Evolutionary conservation across 2,888 invertebrate genomes (phyloP).

Genomic region (Morpho helenor): DNA sequence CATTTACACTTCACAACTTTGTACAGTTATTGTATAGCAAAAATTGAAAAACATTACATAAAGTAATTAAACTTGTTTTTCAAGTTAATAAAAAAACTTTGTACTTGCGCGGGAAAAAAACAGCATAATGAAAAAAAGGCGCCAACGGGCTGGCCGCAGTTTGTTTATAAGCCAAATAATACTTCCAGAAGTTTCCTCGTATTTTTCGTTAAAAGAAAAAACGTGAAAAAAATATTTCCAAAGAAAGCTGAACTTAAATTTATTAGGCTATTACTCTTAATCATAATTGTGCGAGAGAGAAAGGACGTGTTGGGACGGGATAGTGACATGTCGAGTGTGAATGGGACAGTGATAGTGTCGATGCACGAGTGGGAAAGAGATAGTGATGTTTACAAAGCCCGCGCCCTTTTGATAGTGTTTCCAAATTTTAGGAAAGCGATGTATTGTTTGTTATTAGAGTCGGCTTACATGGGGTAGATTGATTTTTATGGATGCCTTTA

Average conservation of each 20-base stretch:
- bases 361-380: conserved; percentile 40
- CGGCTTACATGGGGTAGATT: conserved; percentile 51
- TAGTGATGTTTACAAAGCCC: conserved; percentile 55
- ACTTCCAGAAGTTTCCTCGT: conserved; percentile 35
- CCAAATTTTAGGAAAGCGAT: conserved; percentile 76
- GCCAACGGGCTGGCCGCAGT: conserved; percentile 28
- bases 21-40: conserved; percentile 8
- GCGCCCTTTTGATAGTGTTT: conserved; percentile 77
- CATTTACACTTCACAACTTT: neutral
- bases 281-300: conserved; percentile 48
- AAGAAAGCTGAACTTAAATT: conserved; percentile 39
- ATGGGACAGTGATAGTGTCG: conserved; percentile 33
- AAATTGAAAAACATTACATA: conserved; percentile 20
- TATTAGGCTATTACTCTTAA: conserved; percentile 55
- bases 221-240: conserved; percentile 32
- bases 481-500: conserved; percentile 12
- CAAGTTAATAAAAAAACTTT: conserved; percentile 69
- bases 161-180: conserved; percentile 34
- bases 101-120: conserved; percentile 40
- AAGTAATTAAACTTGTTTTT: conserved; percentile 70
- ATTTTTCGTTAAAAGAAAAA: conserved; percentile 32
- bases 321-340: conserved; percentile 19
- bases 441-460: conserved; percentile 54
- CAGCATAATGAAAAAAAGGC: conserved; percentile 33
- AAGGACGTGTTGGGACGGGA: conserved; percentile 35